These are phyloP conservation scores for Cyclargus thomasi DNA, from an alignment of 1,140 invertebrate genomes.

Conservation along the genomic window DNA sequence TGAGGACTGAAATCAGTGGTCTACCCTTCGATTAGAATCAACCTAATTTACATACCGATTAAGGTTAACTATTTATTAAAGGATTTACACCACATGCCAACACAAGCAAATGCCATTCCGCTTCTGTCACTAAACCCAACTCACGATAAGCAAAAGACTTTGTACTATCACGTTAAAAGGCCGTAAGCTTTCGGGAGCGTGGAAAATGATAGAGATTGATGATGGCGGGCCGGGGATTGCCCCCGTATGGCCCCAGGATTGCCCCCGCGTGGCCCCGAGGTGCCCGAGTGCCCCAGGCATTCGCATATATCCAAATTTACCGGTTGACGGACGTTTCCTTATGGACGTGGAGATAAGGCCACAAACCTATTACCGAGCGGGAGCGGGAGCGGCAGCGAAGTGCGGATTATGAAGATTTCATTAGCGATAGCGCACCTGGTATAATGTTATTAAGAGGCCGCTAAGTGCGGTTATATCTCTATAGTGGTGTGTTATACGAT, in stretches of 20 bases:
- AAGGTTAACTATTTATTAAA: too few species aligned
- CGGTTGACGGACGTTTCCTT: constrained; percentile 65
- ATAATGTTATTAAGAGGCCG: background rate
- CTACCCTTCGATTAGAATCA: too few species aligned
- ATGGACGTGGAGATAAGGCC: constrained; percentile 29
- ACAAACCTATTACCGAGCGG: background rate
- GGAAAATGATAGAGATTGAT: constrained; percentile 58
- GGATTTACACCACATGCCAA: constrained; percentile 15
- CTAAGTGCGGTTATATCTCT: background rate
- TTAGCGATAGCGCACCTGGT: background rate
- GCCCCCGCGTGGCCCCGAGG: constrained; percentile 28
- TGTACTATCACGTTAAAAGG: constrained; percentile 22
- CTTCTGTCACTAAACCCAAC: background rate
- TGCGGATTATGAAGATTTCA: background rate
- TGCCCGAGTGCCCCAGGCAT: constrained; percentile 48
- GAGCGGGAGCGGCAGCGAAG: background rate
- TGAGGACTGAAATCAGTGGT: too few species aligned
- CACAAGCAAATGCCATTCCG: background rate
- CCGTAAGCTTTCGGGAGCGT: constrained; percentile 15
- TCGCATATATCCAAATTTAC: constrained; percentile 72
- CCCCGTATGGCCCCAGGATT: constrained; percentile 23
- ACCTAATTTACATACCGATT: too few species aligned
- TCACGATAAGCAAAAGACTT: background rate
- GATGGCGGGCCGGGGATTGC: constrained; percentile 29
- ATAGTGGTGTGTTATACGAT: background rate